Evolutionary conservation across 1,140 invertebrate genomes (phyloP).

Genomic region (Trachelipus rathkii): DNA sequence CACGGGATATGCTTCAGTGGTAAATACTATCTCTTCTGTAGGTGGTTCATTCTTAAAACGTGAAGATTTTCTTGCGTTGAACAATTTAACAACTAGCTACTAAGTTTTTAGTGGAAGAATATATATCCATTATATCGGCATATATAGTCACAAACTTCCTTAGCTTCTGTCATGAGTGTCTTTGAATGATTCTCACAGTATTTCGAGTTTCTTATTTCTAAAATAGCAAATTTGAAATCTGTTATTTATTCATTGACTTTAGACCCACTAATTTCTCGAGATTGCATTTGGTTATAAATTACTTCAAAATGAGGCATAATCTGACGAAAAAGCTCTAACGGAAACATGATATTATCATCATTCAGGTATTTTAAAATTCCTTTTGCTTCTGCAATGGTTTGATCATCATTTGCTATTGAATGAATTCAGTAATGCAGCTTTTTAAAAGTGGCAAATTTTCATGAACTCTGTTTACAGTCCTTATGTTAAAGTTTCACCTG

Average conservation of each 20-base stretch:
- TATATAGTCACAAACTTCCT: conserved; percentile 40
- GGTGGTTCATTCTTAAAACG: conserved; percentile 28
- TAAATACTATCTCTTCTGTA: conserved; percentile 27
- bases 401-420: conserved; percentile 19
- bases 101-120: conserved; percentile 39
- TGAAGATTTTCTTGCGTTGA: conserved; percentile 29
- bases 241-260: conserved; percentile 36
- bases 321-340: conserved; percentile 42
- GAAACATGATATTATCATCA: conserved; percentile 42
- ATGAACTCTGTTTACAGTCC: conserved; percentile 31
- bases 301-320: conserved; percentile 44
- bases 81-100: conserved; percentile 42
- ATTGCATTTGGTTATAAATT: conserved; percentile 43
- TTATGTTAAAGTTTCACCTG: conserved; percentile 39
- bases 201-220: conserved; percentile 35
- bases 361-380: conserved; percentile 32
- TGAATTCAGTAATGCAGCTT: conserved; percentile 29
- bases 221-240: conserved; percentile 41
- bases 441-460: conserved; percentile 36
- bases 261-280: no score
- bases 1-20: conserved; percentile 4
- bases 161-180: conserved; percentile 35
- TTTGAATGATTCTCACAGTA: conserved; percentile 34
- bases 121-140: conserved; percentile 37
- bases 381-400: conserved; percentile 30